Base-by-base conservation (phyloP, 2,113 vertebrate species). In the Steatornis caripensis region DNA sequence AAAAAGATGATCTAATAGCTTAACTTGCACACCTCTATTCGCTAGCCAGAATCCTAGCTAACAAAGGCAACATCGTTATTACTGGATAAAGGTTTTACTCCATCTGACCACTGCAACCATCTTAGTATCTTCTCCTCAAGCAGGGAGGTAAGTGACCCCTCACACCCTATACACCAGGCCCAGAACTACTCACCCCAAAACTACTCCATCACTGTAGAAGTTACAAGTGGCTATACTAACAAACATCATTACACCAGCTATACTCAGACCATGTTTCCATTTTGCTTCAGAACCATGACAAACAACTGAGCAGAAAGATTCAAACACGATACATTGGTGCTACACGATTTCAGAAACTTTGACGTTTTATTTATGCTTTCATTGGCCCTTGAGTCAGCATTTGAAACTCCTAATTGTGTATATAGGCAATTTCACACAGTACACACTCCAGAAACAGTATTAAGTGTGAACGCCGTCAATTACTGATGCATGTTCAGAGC, bases 191-290 rank as follows among this genome's bases (percentile, higher is more conserved):
- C 43, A 41, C 29, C 70, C 30, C 41, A 29, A 12, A 77, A 36
- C 18, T 7, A 22, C 45, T 68, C 5, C 30, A 16, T 18, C 39
- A 18, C 10, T 10, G 3, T 5, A 10, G 5, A 39, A 51, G 27
- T 57, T 41, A 6, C 4, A 34, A 66, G 12, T 3, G 2, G 0
- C 5, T 9, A 17, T 4, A 8, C 13, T n/a, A 54, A 30, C 58
- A 61, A 58, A 20, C 19, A 30, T 7, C 36, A 21, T 13, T 14
- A 12, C 4, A 4, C 5, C 64, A 39, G 29, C 53, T 81, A 4
- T 4, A 2, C 48, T 45, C 36, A 45, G 36, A 26, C 24, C 15
- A 0, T 26, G 15, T 30, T 69, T 65, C 48, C 27, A 29, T 32
- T 39, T 23, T 68, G 11, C 57, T 68, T 61, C 74, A 64, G 53